Percentiles rank a stretch among this genome's conserved stretches.
Evolutionary conservation across 2,888 invertebrate genomes (phyloP).

Genomic region (Allygus modestus): DNA sequence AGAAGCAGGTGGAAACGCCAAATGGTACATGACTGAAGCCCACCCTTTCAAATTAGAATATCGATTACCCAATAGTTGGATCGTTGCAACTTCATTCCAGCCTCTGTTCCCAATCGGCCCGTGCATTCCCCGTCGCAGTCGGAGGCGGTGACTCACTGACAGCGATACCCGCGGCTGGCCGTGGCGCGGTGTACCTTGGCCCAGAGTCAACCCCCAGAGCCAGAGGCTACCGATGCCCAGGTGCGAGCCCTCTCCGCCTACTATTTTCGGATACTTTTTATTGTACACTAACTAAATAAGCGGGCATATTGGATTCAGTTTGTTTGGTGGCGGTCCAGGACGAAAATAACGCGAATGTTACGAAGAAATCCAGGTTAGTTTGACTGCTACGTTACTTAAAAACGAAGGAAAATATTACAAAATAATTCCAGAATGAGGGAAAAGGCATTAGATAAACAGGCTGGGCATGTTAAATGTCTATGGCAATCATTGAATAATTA

Average conservation of each 20-base stretch:
- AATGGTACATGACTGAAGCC: no score
- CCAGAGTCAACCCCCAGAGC: not conserved
- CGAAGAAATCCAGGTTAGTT: conserved; percentile 9
- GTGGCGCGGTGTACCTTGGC: not conserved
- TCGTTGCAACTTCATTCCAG: no score
- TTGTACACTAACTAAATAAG: conserved; percentile 43
- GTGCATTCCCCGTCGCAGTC: no score
- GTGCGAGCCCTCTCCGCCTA: conserved; percentile 6
- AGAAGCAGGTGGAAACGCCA: no score
- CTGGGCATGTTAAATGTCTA: no score
- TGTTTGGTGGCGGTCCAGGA: not conserved
- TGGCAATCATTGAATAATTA: no score
- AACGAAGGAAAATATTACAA: not conserved
- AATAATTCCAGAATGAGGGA: no score
- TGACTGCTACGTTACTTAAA: not conserved
- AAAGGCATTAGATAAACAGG: no score
- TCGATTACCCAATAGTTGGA: no score
- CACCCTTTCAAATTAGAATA: no score
- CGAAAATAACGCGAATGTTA: not conserved
- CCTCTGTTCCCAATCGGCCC: no score
- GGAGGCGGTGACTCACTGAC: not conserved
- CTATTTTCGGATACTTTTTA: conserved; percentile 45
- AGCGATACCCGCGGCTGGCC: not conserved
- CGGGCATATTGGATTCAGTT: conserved; percentile 31
- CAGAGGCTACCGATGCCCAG: conserved; percentile 32